Base-by-base conservation (phyloP, 2,797 vertebrate genomes). In the Acipenser oxyrinchus region DNA sequence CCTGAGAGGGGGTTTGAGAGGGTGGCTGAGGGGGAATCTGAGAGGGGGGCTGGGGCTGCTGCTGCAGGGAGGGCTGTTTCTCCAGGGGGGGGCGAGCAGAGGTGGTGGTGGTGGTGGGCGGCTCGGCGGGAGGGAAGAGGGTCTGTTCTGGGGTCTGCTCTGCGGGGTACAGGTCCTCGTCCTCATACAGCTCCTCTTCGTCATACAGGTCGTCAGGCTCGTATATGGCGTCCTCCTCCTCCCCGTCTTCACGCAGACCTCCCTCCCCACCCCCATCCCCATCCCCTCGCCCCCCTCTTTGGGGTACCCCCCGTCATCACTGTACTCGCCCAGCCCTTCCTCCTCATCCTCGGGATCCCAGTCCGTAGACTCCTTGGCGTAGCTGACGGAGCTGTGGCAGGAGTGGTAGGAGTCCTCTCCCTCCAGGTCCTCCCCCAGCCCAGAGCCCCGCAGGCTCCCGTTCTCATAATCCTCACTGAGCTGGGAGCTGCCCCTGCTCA, bases 341-440 rank as follows among this genome's bases (percentile, higher is more conserved):
- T 86, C 89, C 63, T 91, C 91, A 0, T 93, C 91, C 0, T 88
- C 86, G 0, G 75, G 85, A 2, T 89, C 94, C 96, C 95, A 99
- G 68, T 53, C 92, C 0, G 94, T 90, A 0, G 95, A 96, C 72
- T 93, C 95, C 78, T 96, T 96, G 78, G 78, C 89, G 48, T 93
- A 96, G 87, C 96, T 99, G 78, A 99, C 95, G 0, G 96, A 98
- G 70, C 95, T 98, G 81, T 99, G 95, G 84, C 96, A 99, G 70
- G 96, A 99, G 84, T 99, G 96, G 80, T 99, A 99, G 62, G 95
- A 99, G 63, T 91, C 88, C 23, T 37, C 23, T 37, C 23, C 81
- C 64, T 99, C 96, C 15, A 95, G 89, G 70, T 98, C 96, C 0
- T 94, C 93, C 0, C 97, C 97, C 74, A 95, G 86, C 79, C 95